phyloP scores from a whole-genome alignment of 2,797 vertebrate genomes.

The Sebastes matsubarae region DNA sequence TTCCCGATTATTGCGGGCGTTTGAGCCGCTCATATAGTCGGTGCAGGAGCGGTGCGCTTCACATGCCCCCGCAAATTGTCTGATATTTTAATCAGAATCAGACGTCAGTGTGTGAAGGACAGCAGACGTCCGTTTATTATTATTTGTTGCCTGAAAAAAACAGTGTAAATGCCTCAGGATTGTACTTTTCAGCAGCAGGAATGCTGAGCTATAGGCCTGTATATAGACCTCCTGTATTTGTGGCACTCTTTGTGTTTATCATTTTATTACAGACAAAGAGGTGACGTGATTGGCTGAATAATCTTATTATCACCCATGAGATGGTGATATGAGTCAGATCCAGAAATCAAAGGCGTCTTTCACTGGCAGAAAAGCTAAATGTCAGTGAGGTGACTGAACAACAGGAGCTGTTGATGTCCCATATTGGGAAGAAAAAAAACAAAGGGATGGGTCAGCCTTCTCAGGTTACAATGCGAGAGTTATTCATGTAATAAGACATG shows the following conservation, averaged over 20 bases:
- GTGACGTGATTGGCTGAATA: slow-evolving; percentile 58
- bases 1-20: not conserved
- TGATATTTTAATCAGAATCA: slow-evolving; percentile 53
- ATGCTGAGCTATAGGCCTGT: slow-evolving; percentile 42
- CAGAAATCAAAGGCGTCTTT: slow-evolving; percentile 19
- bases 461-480: slow-evolving; percentile 66
- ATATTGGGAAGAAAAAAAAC: slow-evolving; percentile 36
- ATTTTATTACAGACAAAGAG: slow-evolving; percentile 64
- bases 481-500: slow-evolving; percentile 3
- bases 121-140: slow-evolving; percentile 36
- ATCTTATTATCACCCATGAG: slow-evolving; percentile 11
- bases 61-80: slow-evolving; percentile 37
- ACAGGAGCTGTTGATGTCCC: slow-evolving; percentile 68
- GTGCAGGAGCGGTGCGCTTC: slow-evolving; percentile 33
- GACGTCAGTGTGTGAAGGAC: slow-evolving; percentile 25
- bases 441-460: slow-evolving; percentile 74
- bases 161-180: not conserved
- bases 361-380: slow-evolving; percentile 27
- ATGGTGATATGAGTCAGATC: slow-evolving; percentile 27
- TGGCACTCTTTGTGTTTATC: slow-evolving; percentile 54
- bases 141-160: slow-evolving; percentile 21
- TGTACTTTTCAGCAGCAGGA: slow-evolving; percentile 33
- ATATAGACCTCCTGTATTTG: slow-evolving; percentile 1
- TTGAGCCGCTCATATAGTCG: slow-evolving; percentile 1
- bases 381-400: slow-evolving; percentile 51